Base-by-base conservation (phyloP, 2,888 invertebrate species). In the Meliscaeva auricollis region DNA sequence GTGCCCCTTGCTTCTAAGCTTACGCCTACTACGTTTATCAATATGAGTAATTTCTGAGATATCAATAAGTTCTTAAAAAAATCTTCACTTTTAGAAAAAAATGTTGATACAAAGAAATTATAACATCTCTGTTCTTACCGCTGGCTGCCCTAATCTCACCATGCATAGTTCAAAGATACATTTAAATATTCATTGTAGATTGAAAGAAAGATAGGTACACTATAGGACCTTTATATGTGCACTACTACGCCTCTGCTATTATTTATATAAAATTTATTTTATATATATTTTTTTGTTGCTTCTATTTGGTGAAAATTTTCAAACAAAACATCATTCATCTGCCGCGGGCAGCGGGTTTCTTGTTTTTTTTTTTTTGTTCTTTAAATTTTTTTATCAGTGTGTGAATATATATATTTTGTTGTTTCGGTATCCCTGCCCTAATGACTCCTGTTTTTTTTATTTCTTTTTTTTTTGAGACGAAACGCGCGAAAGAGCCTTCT, bases 181-280 rank as follows among this genome's bases (percentile, higher is more conserved):
- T 76, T 85, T 85, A 85, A 81, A 85, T 85, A 85, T 85, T 85
- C 76, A 80, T 76, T 70, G 75, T 75, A 50, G 84, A 84, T 81
- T 64, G 58, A 76, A 50, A 60, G 30, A 79, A 20, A 73, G 75
- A 70, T 58, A 66, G 66, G 46, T 46, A 46, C 73, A 69, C 69
- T 75, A 68, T 17, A 68, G 66, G 41, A 58, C 79, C 22, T 62
- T 62, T 66, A 20, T 35, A 6, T 20, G 9, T n/a, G 48, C 46
- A 17, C 30, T 15, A 54, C 54, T 52, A 60, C 8, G 35, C 20
- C 72, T 60, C 38, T 54, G 80, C 48, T 80, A 85, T 85, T 84
- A 84, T 84, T 85, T 84, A 75, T 84, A 84, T 70, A 54, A 69
- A 79, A 56, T 54, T 54, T 64, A 52, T 38, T 50, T 68, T 48